Base-by-base conservation (phyloP, 30 jellyfish, hydroid and myxozoan species). In the Aurelia coerulea region DNA sequence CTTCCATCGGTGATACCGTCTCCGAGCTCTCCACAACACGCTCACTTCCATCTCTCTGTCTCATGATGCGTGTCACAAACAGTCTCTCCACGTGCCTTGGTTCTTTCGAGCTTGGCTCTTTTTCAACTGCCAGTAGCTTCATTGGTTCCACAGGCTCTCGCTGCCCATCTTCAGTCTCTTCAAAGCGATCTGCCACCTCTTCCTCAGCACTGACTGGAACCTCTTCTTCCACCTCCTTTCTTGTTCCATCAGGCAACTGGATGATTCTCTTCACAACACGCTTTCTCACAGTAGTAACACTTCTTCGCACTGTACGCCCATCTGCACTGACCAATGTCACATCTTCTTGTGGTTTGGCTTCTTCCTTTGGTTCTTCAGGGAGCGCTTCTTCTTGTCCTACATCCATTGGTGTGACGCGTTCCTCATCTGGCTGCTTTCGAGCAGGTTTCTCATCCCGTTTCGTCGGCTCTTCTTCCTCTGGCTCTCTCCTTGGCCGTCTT, bases 51-150 rank as follows among this genome's bases (percentile, higher is more conserved):
- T 85, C 96, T 14, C 89, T 92, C 79, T 75, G 85, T 62, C 97
- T 75, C 79, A 85, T 34, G 35, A 91, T 96, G 52, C 96, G 77
- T 13, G 96, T 91, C 72, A 84, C 92, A 64, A 53, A 77, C 73
- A 84, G 89, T 56, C 96, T 67, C 72, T 91, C 96, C 19, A 91
- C 93, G 78, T 96, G 96, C n/a, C 80, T 84, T 18, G 96, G 96
- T 46, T 76, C 78, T 60, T 68, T 83, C 51, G 39, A 19, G 16
- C 33, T 41, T 23, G 59, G 50, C 59, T 75, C 74, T 29, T 33
- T 75, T 19, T 11, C 51, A 31, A 31, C 86, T 6, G 31, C 62
- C 13, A 9, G 19, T 23, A 31, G 62, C 60, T 17, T 73, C 53
- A 56, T 59, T 75, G 86, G 60, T 46, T 16, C 23, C 51, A 52